Base-by-base conservation (phyloP, 2,797 vertebrate species). In the Leontocebus nigricollis region DNA sequence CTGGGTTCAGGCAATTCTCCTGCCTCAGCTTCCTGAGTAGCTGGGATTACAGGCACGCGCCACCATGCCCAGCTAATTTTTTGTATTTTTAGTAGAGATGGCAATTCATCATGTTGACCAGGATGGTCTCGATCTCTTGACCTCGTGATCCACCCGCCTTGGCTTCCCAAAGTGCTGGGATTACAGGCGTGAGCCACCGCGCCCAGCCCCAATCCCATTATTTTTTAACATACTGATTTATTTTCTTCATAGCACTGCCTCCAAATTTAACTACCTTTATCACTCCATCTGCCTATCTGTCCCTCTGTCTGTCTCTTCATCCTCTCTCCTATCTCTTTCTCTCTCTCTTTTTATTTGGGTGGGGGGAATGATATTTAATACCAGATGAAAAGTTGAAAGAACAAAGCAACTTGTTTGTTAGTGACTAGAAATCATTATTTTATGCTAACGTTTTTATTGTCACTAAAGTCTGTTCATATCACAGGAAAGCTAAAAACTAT, bases 361-460 rank as follows among this genome's bases (percentile, higher is more conserved):
- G 3, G 3, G 1, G 0, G 61, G 3, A 12, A 57, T 4, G 50
- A 77, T 39, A 89, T 95, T 95, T 97, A 89, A 91, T 96, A 89
- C 73, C 59, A 97, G 13, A 3, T 93, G 91, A 96, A 98, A 97
- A 98, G 97, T 96, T 98, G 96, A 97, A 92, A 94, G 97, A 98
- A 4, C 10, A 98, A 97, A 98, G 85, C 84, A 98, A 97, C 96
- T 95, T 97, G n/a, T 77, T 97, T 96, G 96, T 97, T 93, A 97
- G 95, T 77, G 94, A 92, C 93, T 97, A 97, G 94, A 98, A 98
- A 98, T 97, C 97, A 97, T 96, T 96, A 89, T 90, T 97, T 89
- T 85, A 64, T 94, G 85, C 33, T 95, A 61, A 85, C 81, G 67
- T 82, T 81, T 96, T 96, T 72, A 50, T 80, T 83, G 27, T 90